Base-by-base conservation (phyloP, 35 echinoderm and acorn worm species). In the Holothuria glaberrima region DNA sequence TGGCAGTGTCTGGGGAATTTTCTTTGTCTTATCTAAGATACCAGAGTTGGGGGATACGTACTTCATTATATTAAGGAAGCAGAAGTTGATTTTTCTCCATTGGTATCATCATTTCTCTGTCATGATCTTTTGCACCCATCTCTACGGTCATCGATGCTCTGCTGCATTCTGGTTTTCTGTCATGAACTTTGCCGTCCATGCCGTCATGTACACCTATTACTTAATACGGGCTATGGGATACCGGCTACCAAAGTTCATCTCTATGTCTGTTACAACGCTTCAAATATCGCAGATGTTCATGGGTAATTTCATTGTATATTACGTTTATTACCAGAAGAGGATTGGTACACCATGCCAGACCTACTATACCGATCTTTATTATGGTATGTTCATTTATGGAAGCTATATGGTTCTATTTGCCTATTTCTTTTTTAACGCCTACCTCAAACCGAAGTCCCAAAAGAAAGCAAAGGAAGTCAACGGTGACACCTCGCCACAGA, bases 181-280 rank as follows among this genome's bases (percentile, higher is more conserved):
- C 6, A 94, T 98, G 92, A 98, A 98, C 87, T 98, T 92, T 81
- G 86, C 71, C 48, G 95, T 98, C 17, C 95, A 98, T 58, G 86
- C 86, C 4, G 72, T 98, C 20, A 98, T 98, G 95, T 98, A 98
- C 90, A 67, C 88, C 33, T 98, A 98, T 87, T 98, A 98, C 41
- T 90, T 90, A 9, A 45, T 92, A 24, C 89, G 92, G 30, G 90
- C 92, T 19, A 86, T 90, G 24, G 92, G 95, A 12, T 72, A 88
- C 36, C 90, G 90, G 7, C 66, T 92, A 31, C 92, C 92, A 30
- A 86, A 68, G 30, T 48, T 61, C 9, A 78, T 98, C 7, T 73
- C 92, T 4, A 98, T 98, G 92, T 62, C 58, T 27, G 91, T 98
- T 29, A 98, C 95, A 2, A 86, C 92, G 24, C 78, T 98, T 4